Conservation (phyloP, 35 echinoderm and acorn worm genomes). For the Stichopus chloronotus region DNA sequence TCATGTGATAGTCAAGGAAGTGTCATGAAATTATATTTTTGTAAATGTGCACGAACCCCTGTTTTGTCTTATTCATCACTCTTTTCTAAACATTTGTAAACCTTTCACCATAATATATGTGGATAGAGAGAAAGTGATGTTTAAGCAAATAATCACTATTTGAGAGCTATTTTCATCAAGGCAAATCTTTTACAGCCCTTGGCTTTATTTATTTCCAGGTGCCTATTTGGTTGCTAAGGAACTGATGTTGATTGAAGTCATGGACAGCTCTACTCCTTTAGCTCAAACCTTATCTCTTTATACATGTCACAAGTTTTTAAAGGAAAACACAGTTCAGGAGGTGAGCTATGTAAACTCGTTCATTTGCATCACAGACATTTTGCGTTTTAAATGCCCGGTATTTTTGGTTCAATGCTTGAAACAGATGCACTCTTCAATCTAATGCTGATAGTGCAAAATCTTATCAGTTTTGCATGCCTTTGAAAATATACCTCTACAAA, state of each 20-base stretch:
- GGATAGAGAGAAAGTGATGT: no score
- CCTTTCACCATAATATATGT: no score
- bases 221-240: constrained; percentile 76
- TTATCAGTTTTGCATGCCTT: no score
- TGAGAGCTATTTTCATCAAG: not conserved
- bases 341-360: constrained; percentile 15
- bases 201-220: constrained; percentile 26
- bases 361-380: not conserved
- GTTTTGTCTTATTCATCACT: no score
- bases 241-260: constrained; percentile 77
- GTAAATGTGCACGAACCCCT: no score
- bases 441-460: no score
- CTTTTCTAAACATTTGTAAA: no score
- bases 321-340: constrained; percentile 19
- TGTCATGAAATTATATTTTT: no score
- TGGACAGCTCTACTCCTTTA: constrained; percentile 42
- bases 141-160: not conserved
- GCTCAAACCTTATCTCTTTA: constrained; percentile 67
- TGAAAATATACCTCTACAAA: no score
- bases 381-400: not conserved
- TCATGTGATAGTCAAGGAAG: no score
- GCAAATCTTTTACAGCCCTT: not conserved
- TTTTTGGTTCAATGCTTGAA: no score
- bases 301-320: constrained; percentile 66
- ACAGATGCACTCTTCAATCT: no score